These are phyloP conservation scores for Oreochromis niloticus DNA, from an alignment of 2,113 vertebrate species.

Conservation along the genomic window DNA sequence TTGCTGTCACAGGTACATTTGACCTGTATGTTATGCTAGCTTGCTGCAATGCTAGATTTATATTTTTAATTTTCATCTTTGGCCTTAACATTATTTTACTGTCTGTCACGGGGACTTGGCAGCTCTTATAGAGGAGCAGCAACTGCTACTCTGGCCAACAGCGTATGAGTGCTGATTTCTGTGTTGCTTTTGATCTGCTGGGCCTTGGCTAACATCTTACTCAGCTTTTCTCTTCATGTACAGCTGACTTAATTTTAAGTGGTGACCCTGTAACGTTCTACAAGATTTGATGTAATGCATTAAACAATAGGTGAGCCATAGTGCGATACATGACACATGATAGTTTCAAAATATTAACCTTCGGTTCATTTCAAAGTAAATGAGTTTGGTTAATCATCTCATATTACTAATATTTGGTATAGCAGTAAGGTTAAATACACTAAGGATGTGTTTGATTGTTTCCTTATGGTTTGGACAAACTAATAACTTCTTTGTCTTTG, in stretches of 20 bases:
- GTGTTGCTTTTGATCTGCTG: not conserved
- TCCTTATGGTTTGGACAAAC: not conserved
- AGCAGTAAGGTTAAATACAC: not conserved
- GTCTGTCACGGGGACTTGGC: not conserved
- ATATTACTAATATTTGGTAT: not conserved
- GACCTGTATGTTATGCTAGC: not conserved
- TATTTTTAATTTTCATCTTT: not conserved
- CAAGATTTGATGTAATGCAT: not conserved
- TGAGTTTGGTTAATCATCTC: not conserved
- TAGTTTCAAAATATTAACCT: not conserved
- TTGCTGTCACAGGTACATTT: not conserved
- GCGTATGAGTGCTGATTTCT: not conserved
- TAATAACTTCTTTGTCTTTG: not conserved
- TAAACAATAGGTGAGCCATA: not conserved
- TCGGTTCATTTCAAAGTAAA: not conserved
- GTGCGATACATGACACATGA: fast-evolving
- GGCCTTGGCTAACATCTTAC: not conserved
- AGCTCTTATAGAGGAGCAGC: not conserved
- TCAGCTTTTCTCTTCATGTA: not conserved
- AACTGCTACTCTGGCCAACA: not conserved
- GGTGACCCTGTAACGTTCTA: not conserved
- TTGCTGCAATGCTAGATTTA: not conserved
- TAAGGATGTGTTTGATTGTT: not conserved
- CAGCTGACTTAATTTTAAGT: not conserved
- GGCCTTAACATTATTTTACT: not conserved